These are phyloP conservation scores for Notothenia coriiceps DNA, from an alignment of 2,113 vertebrate genomes.

Conservation along the genomic window DNA sequence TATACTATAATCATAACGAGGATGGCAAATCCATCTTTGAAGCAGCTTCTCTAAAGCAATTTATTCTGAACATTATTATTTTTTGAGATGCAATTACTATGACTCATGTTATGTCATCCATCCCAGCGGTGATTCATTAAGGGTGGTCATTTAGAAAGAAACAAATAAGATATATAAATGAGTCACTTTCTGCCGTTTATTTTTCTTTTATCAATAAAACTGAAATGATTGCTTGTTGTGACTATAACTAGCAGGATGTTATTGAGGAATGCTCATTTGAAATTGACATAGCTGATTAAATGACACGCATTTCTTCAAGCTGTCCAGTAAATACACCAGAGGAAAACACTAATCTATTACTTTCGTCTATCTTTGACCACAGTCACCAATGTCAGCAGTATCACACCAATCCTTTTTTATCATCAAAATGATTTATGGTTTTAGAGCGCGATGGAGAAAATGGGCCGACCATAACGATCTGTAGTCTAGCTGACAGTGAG, in stretches of 20 bases:
- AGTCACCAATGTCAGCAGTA: not conserved
- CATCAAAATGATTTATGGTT: conserved; percentile 40
- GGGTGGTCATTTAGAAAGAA: not conserved
- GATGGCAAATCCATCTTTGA: not conserved
- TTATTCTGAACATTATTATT: not conserved
- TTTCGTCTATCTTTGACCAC: not conserved
- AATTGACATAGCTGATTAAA: not conserved
- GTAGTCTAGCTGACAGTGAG: conserved; percentile 27
- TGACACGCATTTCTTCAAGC: not conserved
- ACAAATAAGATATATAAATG: not conserved
- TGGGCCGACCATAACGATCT: conserved; percentile 19
- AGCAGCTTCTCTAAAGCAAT: not conserved
- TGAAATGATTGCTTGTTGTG: too few species aligned
- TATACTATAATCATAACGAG: not conserved
- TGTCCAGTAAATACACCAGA: not conserved
- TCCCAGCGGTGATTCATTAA: conserved; percentile 20
- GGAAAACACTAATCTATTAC: not conserved
- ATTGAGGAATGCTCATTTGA: conserved; percentile 1
- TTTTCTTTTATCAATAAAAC: not conserved
- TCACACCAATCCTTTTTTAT: conserved; percentile 15
- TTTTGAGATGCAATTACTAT: not conserved
- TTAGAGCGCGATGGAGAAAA: conserved; percentile 24
- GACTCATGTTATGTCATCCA: conserved; percentile 5
- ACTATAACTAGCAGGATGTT: not conserved
- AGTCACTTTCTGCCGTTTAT: not conserved